phyloP scores from a whole-genome alignment of 2,113 vertebrate genomes.

The Zapus hudsonius region DNA sequence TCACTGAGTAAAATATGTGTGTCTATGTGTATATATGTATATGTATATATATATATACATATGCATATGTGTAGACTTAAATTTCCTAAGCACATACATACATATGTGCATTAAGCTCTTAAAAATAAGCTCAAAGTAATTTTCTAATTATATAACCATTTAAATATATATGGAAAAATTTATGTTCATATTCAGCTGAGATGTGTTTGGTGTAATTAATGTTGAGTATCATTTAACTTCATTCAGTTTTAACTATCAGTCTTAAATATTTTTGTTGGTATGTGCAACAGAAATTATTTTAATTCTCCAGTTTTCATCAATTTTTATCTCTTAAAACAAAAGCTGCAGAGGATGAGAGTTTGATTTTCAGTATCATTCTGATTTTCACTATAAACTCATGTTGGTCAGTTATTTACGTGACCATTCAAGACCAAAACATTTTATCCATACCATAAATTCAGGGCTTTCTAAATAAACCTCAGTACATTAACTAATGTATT shows the following conservation, averaged over 20 bases:
- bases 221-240: constrained; percentile 12
- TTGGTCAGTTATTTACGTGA: background rate
- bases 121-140: constrained; percentile 40
- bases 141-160: constrained; percentile 30
- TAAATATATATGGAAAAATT: constrained; percentile 2
- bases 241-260: constrained; percentile 33
- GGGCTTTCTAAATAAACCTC: background rate
- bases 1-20: background rate
- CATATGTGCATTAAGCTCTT: background rate
- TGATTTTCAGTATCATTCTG: constrained; percentile 13
- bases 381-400: background rate
- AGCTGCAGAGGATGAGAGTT: background rate
- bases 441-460: background rate
- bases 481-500: background rate
- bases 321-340: background rate
- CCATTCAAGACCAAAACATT: background rate
- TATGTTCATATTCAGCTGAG: constrained; percentile 30
- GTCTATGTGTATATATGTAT: background rate
- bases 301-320: background rate
- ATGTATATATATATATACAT: background rate
- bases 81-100: background rate
- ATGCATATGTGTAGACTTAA: background rate
- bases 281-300: background rate
- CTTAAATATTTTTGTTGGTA: constrained; percentile 42
- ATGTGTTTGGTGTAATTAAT: constrained; percentile 43